Evolutionary conservation across 2,888 invertebrate species (phyloP), one percentile per base, ranked within the genome.

Genomic region (Phasia obesa): DNA sequence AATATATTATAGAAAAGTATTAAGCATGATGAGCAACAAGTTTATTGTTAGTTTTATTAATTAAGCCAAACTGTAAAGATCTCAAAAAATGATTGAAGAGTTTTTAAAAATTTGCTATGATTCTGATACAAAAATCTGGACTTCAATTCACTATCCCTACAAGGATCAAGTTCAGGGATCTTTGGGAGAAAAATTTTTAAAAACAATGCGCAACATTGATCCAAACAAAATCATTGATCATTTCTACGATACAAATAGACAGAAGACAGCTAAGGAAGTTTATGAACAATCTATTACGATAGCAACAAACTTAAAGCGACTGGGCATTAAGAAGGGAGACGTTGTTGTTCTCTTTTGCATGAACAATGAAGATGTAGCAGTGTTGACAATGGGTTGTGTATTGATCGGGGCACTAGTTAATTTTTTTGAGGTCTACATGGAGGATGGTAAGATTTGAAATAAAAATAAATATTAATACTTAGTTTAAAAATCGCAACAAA

Each of bases 371-470:
- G 25, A 65, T 27, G 47, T 75, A 1, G 64, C 85, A 4, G 84
- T 84, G 0, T 47, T 86, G 1, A 69, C 86, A 6, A 81, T 86
- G 47, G 86, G 84, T n/a, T 84, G 84, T 7, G 78, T 83, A 35
- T 60, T 83, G 15, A 71, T 85, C 7, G 86, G 86, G 57, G 83
- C 83, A 2, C 31, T 85, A 1, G 67, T 86, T 0, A 86, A 85
- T 70, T 86, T 84, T 21, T 85, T 84, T 60, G 86, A 86, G 17
- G 84, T 84, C 0, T 65, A 25, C 4, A 78, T 86, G 38, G 21
- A 74, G 21, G 81, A 25, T 27, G 85, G 86, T 86, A 44, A 81
- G 84, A 15, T 1, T 9, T 13, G 1, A n/a, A n/a, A n/a, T n/a
- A n/a, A n/a, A n/a, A n/a, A n/a, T n/a, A 9, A 42, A 42, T 13